phyloP scores from a whole-genome alignment of 1,140 invertebrate genomes.

The Olivierus martensii region DNA sequence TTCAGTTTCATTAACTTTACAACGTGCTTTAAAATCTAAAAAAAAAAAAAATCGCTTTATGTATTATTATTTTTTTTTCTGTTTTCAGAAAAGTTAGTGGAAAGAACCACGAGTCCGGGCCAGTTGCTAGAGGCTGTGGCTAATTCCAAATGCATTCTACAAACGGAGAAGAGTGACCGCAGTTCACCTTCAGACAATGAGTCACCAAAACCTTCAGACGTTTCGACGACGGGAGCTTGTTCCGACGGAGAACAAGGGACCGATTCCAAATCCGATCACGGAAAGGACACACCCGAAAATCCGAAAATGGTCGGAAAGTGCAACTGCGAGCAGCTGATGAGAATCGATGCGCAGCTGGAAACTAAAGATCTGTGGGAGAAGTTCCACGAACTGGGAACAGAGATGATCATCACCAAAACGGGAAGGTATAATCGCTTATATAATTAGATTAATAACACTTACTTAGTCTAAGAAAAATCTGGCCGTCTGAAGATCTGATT shows the following conservation, averaged over 20 bases:
- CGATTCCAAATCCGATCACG: neutral
- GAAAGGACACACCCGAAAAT: constrained; percentile 1
- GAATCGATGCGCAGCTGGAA: constrained; percentile 73
- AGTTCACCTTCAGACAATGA: neutral
- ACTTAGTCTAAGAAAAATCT: no score
- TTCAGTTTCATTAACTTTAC: no score
- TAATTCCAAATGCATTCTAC: neutral
- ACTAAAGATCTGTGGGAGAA: constrained; percentile 85
- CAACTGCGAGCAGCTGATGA: constrained; percentile 47
- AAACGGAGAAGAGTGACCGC: neutral
- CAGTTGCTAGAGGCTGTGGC: constrained; percentile 1
- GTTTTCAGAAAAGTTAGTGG: constrained; percentile 13
- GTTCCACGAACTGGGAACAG: constrained; percentile 88
- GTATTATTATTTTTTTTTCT: no score
- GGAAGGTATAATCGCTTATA: constrained; percentile 55
- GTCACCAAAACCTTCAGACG: no score
- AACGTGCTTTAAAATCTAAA: no score
- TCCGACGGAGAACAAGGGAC: neutral
- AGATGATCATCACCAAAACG: constrained; percentile 99
- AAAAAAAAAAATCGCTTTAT: no score
- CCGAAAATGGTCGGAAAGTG: constrained; percentile 25
- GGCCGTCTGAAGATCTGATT: no score
- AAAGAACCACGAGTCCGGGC: constrained; percentile 12
- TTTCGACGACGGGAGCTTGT: neutral
- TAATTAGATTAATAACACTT: no score